These are phyloP conservation scores for Rhinoderma darwinii DNA, from an alignment of 2,113 vertebrate species.

Conservation along the genomic window DNA sequence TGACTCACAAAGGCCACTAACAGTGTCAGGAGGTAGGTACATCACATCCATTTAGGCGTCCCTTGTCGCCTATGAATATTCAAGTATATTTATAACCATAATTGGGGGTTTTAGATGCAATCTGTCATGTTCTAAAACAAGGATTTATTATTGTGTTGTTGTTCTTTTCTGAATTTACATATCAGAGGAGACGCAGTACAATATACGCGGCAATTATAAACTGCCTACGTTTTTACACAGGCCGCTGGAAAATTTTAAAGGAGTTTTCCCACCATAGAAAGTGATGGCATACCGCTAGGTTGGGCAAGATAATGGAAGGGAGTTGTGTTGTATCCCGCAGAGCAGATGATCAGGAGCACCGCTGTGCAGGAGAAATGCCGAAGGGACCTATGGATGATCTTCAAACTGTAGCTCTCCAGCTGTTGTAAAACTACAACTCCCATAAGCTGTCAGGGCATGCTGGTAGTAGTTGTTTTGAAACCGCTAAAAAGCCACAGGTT, in stretches of 20 bases:
- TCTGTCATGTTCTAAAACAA: background rate
- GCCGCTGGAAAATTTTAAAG: background rate
- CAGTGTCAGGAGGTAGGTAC: background rate
- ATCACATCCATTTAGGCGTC: constrained; percentile 7
- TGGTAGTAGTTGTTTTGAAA: too few species aligned
- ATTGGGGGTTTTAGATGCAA: background rate
- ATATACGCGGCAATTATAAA: background rate
- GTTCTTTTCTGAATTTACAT: background rate
- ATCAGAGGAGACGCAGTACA: background rate
- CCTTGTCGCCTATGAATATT: constrained; percentile 34
- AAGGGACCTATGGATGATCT: too few species aligned
- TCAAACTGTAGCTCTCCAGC: too few species aligned
- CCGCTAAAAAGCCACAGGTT: too few species aligned
- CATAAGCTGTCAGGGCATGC: too few species aligned
- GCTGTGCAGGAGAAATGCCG: too few species aligned
- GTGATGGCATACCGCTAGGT: background rate
- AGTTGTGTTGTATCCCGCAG: too few species aligned
- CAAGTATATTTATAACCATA: constrained; percentile 16
- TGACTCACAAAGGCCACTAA: constrained; percentile 42
- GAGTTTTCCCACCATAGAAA: background rate
- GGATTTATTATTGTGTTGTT: background rate
- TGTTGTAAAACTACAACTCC: too few species aligned
- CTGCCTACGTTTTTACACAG: background rate
- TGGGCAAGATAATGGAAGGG: too few species aligned
- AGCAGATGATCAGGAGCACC: too few species aligned